phyloP scores from a whole-genome alignment of 2,113 vertebrate genomes.

The Dasypus novemcinctus region DNA sequence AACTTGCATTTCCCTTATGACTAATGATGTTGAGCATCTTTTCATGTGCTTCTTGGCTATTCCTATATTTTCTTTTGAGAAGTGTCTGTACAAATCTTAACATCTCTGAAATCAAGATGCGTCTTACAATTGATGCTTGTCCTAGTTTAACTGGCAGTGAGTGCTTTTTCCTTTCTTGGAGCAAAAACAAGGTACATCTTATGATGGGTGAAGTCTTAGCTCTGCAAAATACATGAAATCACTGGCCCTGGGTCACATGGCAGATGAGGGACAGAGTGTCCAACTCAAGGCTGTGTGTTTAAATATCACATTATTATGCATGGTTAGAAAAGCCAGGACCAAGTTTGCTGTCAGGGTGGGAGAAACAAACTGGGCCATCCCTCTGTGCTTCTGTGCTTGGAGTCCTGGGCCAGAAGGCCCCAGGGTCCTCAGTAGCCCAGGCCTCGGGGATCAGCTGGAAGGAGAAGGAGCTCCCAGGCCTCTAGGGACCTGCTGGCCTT shows the following conservation, averaged over 20 bases:
- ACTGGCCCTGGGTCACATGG: not conserved
- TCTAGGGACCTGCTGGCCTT: not conserved
- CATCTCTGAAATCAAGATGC: not conserved
- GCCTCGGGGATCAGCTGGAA: not conserved
- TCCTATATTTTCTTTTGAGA: not conserved
- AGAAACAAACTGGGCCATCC: not conserved
- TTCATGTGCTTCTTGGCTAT: not conserved
- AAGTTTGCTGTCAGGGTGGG: not conserved
- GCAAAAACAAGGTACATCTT: not conserved
- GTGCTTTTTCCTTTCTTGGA: not conserved
- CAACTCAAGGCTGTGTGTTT: not conserved
- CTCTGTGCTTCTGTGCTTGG: not conserved
- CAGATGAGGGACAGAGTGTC: not conserved
- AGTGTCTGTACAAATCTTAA: not conserved
- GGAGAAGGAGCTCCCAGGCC: not conserved
- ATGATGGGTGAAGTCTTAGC: not conserved
- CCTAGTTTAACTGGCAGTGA: not conserved
- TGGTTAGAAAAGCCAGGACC: not conserved
- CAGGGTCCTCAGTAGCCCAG: not conserved
- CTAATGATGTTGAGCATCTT: not conserved
- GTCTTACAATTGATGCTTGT: not conserved
- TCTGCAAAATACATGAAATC: not conserved
- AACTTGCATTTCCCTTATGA: conserved; percentile 19
- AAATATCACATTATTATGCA: not conserved
- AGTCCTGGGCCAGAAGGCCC: not conserved